Conservation (phyloP, 2,113 vertebrate genomes). For the Tonatia bakeri region DNA sequence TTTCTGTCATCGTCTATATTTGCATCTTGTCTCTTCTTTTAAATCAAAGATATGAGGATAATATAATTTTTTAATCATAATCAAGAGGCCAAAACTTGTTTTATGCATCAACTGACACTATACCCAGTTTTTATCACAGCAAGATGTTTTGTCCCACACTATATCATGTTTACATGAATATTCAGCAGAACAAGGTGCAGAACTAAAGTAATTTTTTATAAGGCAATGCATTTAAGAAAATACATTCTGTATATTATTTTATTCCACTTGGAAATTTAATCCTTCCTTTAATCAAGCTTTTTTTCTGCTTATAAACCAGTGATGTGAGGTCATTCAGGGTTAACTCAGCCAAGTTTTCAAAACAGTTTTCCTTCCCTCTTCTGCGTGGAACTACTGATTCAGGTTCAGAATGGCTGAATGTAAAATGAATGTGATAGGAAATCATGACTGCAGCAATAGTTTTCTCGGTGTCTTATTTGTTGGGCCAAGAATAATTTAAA, state of each 20-base stretch:
- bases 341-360: constrained; percentile 32
- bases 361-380: constrained; percentile 29
- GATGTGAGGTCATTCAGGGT: constrained; percentile 4
- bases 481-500: constrained; percentile 62
- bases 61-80: background rate
- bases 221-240: constrained; percentile 5
- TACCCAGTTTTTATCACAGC: background rate
- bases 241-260: background rate
- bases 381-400: constrained; percentile 29
- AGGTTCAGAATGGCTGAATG: background rate
- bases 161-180: background rate
- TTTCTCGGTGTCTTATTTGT: constrained; percentile 62
- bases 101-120: background rate
- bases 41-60: background rate
- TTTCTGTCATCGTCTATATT: background rate
- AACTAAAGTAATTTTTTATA: background rate
- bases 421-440: constrained; percentile 36
- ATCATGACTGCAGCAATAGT: constrained; percentile 57
- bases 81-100: background rate
- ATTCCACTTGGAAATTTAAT: background rate
- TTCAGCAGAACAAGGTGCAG: background rate
- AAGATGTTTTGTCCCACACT: background rate
- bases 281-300: constrained; percentile 22
- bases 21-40: background rate
- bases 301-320: background rate